Evolutionary conservation across 2,797 vertebrate species (phyloP), one percentile per base, ranked within the genome.

Genomic region (Parambassis ranga): DNA sequence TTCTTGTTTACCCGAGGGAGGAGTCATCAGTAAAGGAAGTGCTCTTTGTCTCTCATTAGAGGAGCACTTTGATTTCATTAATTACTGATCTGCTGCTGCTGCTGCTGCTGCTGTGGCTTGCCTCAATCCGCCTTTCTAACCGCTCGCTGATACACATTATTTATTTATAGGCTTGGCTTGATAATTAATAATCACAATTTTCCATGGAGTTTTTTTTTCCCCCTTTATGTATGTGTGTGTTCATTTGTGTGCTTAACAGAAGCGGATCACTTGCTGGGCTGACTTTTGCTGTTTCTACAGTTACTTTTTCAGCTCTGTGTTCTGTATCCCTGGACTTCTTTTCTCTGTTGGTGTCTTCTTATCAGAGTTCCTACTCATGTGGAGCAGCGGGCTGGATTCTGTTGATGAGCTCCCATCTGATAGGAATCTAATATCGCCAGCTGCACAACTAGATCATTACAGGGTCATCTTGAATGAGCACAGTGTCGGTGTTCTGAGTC

Each of bases 11-110:
- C 69, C 57, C 52, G 10, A 2, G 24, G 14, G 47, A 50, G 64
- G 44, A 33, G 24, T 66, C 55, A 65, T 77, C 68, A 76, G 77
- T 52, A 16, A 66, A 49, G 57, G 72, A 75, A 61, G 53, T 32
- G 72, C 47, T 75, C 46, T 75, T 85, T 78, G 79, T 84, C 74
- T 83, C 81, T 83, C 77, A 82, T 86, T 85, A 83, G 75, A 75
- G 72, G 58, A 37, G 56, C 67, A 66, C 84, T 89, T 85, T 87
- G 83, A 86, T 89, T 89, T 71, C 49, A 75, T 87, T 85, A 88
- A 90, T 89, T 86, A 87, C 82, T 67, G 75, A 81, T 75, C 70
- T 46, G 58, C 81, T 79, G 83, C 85, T 77, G 73, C 81, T 79
- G 83, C 85, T 77, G 73, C 69, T 66, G 62, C 78, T 79, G 63